Evolutionary conservation across 2,113 vertebrate species (phyloP).

Genomic region (Sphyrna mokarran): DNA sequence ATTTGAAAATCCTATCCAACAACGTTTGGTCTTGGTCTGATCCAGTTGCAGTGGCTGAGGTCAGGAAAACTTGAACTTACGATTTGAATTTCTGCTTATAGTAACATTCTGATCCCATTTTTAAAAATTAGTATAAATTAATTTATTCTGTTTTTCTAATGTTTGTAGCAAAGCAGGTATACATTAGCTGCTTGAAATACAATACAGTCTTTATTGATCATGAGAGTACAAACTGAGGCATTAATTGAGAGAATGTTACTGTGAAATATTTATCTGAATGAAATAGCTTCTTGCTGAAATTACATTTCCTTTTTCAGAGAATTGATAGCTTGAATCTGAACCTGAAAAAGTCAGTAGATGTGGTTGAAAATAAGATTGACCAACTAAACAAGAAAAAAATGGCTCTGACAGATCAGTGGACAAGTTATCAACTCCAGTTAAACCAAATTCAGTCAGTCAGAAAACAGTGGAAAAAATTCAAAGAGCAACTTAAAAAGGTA

Average conservation of each 20-base stretch:
- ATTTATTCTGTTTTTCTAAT: not conserved
- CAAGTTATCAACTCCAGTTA: conserved; percentile 57
- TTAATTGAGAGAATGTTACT: not conserved
- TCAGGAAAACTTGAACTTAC: not conserved
- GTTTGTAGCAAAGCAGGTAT: not conserved
- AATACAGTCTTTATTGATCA: not conserved
- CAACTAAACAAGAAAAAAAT: conserved; percentile 56
- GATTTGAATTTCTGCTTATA: not conserved
- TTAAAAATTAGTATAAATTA: not conserved
- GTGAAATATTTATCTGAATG: not conserved
- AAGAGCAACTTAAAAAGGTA: conserved; percentile 70
- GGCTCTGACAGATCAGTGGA: conserved; percentile 60
- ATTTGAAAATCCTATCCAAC: not conserved
- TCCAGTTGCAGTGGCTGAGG: not conserved
- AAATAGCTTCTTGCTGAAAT: not conserved
- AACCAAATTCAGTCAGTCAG: conserved; percentile 56
- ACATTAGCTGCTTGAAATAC: not conserved
- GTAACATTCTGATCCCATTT: not conserved
- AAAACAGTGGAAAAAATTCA: conserved; percentile 61
- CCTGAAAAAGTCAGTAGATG: conserved; percentile 48
- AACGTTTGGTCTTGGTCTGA: not conserved
- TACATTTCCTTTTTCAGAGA: conserved; percentile 49
- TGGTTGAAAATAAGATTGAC: conserved; percentile 54
- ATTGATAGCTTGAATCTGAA: conserved; percentile 56
- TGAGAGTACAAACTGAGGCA: not conserved